These are phyloP conservation scores for Phymatocera aterrima DNA, from an alignment of 2,888 invertebrate species.

Conservation along the genomic window DNA sequence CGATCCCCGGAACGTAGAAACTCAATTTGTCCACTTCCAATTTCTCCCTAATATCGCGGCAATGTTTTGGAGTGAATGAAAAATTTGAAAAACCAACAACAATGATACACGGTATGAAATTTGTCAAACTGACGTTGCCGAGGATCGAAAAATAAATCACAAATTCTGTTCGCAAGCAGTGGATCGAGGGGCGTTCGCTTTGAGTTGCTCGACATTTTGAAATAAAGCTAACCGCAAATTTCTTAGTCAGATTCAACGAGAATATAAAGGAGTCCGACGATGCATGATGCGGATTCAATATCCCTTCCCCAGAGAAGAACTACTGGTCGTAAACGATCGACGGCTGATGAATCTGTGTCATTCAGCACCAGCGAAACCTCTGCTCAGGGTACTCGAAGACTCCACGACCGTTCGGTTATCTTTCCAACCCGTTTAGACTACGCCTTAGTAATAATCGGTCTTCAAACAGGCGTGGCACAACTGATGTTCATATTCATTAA, in stretches of 20 bases:
- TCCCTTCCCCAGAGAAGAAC: background rate
- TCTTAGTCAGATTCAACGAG: background rate
- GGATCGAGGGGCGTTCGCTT: background rate
- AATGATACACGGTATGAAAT: background rate
- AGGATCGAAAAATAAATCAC: conserved; percentile 1
- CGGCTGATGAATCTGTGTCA: conserved; percentile 1
- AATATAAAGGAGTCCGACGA: background rate
- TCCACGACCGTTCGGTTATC: conserved; percentile 10
- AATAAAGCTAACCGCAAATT: background rate
- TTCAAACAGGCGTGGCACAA: background rate
- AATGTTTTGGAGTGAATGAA: too few relatives aligned
- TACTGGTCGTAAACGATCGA: background rate
- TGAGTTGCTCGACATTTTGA: background rate
- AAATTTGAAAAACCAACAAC: background rate
- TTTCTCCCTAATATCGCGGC: too few relatives aligned
- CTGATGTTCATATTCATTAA: background rate
- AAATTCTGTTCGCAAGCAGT: background rate
- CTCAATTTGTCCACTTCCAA: background rate
- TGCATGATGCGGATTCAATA: background rate
- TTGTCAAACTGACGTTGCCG: background rate
- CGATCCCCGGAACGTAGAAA: background rate
- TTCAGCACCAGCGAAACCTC: conserved; percentile 9
- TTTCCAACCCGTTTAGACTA: conserved; percentile 19
- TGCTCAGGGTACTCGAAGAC: background rate
- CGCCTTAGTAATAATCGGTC: conserved; percentile 23